Base-by-base conservation (phyloP, 64 coral and sea anemone genomes). In the Pocillopora verrucosa region DNA sequence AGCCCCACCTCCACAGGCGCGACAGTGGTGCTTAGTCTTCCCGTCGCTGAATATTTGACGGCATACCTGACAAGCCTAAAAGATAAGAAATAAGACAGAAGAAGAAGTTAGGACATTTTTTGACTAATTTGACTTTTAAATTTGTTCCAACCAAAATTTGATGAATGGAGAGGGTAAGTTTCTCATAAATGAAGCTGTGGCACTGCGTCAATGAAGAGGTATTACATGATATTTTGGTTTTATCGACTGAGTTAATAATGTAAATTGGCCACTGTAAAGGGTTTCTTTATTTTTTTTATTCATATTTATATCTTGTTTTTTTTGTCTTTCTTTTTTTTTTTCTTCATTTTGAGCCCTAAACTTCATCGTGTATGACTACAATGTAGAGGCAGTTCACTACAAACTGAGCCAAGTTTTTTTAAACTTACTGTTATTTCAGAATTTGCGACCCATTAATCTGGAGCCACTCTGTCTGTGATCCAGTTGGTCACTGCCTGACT, bases 21-120 rank as follows among this genome's bases (percentile, higher is more conserved):
- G 97, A 72, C 97, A 99, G 63, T 99, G 97, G 56, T 99, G 97
- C 74, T 99, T 99, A 56, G 92, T 93, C 74, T 99, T 93, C 25
- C 70, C 72, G 36, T 56, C 69, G 1, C 58, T 62, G 68, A 99
- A 99, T 20, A 87, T 61, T 11, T 83, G 94, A 73, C 80, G 59
- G 60, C 97, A 99, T 12, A 34, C 65, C 26, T 95, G 84, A 76
- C 97, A 99, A 59, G 91, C 92, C 97, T 99, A 30, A 10, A 16
- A 59, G 36, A 24, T 61, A 61, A 95, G 58, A 60, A 2, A 76
- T 30, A 30, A 30, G 30, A 0, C 30, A 30, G 30, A 30, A 30
- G 30, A 30, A 30, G 30, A 60, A 12, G 76, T 11, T 26, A 34
- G 41, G 14, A 14, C 16, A 20, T 20, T 56, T 51, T 37, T 16